Evolutionary conservation across 2,888 invertebrate genomes (phyloP).

Genomic region (Agrypnus murinus): DNA sequence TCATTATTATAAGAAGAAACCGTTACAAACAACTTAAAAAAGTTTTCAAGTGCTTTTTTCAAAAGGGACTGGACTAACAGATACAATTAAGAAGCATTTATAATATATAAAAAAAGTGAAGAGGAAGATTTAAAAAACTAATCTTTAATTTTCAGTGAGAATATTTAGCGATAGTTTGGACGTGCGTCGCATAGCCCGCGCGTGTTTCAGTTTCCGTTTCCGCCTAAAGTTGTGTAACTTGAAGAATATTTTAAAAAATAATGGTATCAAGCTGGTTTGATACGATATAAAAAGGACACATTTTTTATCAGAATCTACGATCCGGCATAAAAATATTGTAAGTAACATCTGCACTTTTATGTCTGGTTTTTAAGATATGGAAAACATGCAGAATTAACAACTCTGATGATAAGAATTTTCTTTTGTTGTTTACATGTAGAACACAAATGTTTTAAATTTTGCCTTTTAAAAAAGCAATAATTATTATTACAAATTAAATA

Average conservation of each 20-base stretch:
- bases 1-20: too few relatives aligned
- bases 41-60: not conserved
- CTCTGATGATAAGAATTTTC: not conserved
- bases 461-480: too few relatives aligned
- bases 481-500: too few relatives aligned
- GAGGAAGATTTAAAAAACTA: constrained; percentile 12
- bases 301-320: not conserved
- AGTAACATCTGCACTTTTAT: constrained; percentile 3
- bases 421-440: too few relatives aligned
- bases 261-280: constrained; percentile 1
- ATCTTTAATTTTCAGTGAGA: constrained; percentile 14
- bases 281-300: constrained; percentile 13
- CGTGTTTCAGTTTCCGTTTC: not conserved
- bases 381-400: constrained; percentile 6
- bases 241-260: too few relatives aligned
- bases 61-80: not conserved
- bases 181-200: constrained; percentile 20
- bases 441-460: not conserved
- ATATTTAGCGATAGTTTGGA: constrained; percentile 17
- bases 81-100: constrained; percentile 1
- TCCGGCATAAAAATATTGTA: not conserved
- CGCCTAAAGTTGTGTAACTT: too few relatives aligned
- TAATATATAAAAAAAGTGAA: not conserved
- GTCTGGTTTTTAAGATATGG: constrained; percentile 32
- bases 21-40: too few relatives aligned